Conservation (phyloP, 2,888 invertebrate species). For the Andrena haemorrhoa region DNA sequence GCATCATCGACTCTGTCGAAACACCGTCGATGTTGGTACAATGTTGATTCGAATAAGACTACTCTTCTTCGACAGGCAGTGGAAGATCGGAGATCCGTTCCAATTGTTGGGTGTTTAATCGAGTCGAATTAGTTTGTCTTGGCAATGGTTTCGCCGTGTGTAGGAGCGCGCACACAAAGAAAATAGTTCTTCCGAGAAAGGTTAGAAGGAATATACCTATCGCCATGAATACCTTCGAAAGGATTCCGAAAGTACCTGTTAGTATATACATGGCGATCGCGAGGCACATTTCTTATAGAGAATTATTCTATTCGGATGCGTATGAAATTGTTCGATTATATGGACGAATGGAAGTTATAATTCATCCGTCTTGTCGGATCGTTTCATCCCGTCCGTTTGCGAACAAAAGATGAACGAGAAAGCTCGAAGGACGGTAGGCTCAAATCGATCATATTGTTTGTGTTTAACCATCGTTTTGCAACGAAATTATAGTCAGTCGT, state of each 20-base stretch:
- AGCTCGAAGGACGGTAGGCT: neutral
- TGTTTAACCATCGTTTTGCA: neutral
- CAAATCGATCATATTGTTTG: neutral
- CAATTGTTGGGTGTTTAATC: neutral
- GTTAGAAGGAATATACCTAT: constrained; percentile 43
- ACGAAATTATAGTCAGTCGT: neutral
- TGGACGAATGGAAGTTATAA: neutral
- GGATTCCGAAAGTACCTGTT: constrained; percentile 67
- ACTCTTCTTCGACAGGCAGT: neutral
- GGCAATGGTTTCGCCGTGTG: neutral
- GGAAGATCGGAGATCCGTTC: neutral
- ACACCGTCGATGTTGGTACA: neutral
- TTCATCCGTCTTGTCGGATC: neutral
- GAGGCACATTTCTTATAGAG: constrained; percentile 69
- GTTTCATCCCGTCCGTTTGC: neutral
- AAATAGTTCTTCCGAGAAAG: constrained; percentile 14
- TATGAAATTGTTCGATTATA: neutral
- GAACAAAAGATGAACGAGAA: neutral
- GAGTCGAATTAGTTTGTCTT: neutral
- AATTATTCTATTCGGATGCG: neutral
- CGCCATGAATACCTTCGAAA: constrained; percentile 30
- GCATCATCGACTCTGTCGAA: neutral
- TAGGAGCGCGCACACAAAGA: neutral
- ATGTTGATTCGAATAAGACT: neutral
- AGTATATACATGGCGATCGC: constrained; percentile 74